These are phyloP conservation scores for Rhea pennata DNA, from an alignment of 2,113 vertebrate species.

Conservation along the genomic window DNA sequence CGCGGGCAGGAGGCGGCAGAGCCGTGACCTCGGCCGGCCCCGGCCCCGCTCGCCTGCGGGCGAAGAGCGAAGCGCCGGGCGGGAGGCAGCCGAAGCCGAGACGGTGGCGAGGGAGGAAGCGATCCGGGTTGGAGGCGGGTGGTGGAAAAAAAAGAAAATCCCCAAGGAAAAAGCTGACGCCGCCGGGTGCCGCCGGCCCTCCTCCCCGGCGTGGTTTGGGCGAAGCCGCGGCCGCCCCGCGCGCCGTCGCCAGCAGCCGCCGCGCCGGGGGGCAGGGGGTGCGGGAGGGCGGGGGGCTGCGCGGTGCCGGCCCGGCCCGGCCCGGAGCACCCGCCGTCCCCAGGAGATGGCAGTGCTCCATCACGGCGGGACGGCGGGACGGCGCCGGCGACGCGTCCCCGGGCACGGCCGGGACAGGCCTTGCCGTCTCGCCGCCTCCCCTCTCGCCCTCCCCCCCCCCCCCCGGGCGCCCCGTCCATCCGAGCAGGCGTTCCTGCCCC, in stretches of 20 bases:
- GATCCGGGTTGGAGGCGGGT: too few relatives aligned
- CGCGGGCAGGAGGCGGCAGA: background rate
- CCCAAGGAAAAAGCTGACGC: too few relatives aligned
- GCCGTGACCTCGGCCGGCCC: background rate
- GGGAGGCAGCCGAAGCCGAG: conserved; percentile 21
- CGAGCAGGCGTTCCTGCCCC: too few relatives aligned
- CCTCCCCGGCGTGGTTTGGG: background rate
- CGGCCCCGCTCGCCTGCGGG: background rate
- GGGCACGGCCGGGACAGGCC: background rate
- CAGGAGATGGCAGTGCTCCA: conserved; percentile 64
- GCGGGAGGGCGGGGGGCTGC: background rate
- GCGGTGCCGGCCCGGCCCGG: too few relatives aligned
- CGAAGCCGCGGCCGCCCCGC: too few relatives aligned
- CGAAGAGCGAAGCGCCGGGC: background rate
- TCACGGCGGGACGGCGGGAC: background rate
- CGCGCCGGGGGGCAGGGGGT: fast-evolving
- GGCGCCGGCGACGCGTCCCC: too few relatives aligned
- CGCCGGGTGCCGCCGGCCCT: background rate
- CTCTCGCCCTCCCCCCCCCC: too few relatives aligned
- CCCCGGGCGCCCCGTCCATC: too few relatives aligned
- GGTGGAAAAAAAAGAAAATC: too few relatives aligned
- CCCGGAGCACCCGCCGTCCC: background rate
- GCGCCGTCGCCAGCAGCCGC: fast-evolving
- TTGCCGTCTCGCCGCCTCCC: background rate
- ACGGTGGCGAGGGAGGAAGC: conserved; percentile 64